phyloP scores from a whole-genome alignment of 2,888 invertebrate species.

The Ectropis crepuscularia region DNA sequence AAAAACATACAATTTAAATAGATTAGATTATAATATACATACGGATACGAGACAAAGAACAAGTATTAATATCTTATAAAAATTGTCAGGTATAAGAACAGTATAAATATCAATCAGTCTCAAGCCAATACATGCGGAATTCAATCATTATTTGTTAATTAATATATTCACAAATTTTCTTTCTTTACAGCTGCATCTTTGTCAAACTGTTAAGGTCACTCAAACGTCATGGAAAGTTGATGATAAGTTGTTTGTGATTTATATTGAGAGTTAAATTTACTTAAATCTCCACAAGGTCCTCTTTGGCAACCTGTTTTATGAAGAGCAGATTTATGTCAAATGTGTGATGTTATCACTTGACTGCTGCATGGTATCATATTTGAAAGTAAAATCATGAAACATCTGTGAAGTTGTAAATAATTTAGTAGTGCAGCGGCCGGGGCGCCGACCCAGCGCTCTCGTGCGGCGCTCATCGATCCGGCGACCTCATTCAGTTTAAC shows the following conservation, averaged over 20 bases:
- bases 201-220: not conserved
- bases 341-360: no score
- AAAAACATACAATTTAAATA: conserved; percentile 28
- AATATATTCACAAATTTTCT: conserved; percentile 51
- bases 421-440: no score
- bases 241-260: no score
- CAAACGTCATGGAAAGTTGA: not conserved
- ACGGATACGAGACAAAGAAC: conserved; percentile 49
- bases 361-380: no score
- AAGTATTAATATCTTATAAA: conserved; percentile 51
- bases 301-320: no score
- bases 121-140: conserved; percentile 71
- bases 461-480: conserved; percentile 33
- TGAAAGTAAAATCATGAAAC: no score
- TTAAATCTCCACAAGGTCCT: no score
- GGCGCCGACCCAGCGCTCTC: not conserved
- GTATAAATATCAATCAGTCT: conserved; percentile 77
- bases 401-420: no score
- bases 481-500: conserved; percentile 36
- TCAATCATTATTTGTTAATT: conserved; percentile 59
- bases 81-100: conserved; percentile 64
- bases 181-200: conserved; percentile 45
- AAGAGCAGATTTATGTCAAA: no score
- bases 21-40: conserved; percentile 32
- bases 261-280: no score